Percentiles rank a stretch among this genome's conserved stretches.
Evolutionary conservation across 1,140 invertebrate genomes (phyloP).

Genomic region (Diachasmimorpha longicaudata): DNA sequence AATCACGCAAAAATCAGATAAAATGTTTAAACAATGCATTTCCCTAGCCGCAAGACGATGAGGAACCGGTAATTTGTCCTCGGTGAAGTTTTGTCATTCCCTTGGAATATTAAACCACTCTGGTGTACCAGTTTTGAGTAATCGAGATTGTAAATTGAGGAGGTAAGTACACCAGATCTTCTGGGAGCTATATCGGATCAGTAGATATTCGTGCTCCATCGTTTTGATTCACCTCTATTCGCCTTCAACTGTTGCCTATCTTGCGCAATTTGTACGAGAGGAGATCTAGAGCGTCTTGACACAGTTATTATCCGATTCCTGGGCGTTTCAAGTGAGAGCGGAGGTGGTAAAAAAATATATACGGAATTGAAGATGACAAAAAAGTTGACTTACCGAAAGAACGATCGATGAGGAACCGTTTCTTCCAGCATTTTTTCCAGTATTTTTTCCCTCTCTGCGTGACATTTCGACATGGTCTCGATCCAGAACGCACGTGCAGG

Average conservation of each 20-base stretch:
- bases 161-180: slow-evolving; percentile 39
- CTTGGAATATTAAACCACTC: slow-evolving; percentile 30
- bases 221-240: slow-evolving; percentile 3
- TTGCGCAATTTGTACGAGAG: slow-evolving; percentile 42
- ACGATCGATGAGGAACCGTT: slow-evolving; percentile 6
- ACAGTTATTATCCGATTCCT: slow-evolving; percentile 40
- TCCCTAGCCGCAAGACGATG: not conserved
- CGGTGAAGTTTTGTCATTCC: not conserved
- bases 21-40: too few relatives aligned
- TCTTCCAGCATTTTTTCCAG: not conserved
- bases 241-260: slow-evolving; percentile 34
- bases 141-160: slow-evolving; percentile 37
- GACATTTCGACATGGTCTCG: slow-evolving; percentile 12
- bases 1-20: too few relatives aligned
- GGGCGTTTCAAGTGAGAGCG: slow-evolving; percentile 24
- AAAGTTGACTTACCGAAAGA: not conserved
- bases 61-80: slow-evolving; percentile 4
- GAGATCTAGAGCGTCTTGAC: slow-evolving; percentile 50
- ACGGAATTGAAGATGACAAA: not conserved
- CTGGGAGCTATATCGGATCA: slow-evolving; percentile 42
- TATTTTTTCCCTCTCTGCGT: not conserved
- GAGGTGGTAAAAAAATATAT: not conserved
- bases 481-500: slow-evolving; percentile 4
- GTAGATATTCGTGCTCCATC: slow-evolving; percentile 36
- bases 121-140: slow-evolving; percentile 16